Base-by-base conservation (phyloP, 64 coral and sea anemone species). In the Dendrophyllia cribrosa region DNA sequence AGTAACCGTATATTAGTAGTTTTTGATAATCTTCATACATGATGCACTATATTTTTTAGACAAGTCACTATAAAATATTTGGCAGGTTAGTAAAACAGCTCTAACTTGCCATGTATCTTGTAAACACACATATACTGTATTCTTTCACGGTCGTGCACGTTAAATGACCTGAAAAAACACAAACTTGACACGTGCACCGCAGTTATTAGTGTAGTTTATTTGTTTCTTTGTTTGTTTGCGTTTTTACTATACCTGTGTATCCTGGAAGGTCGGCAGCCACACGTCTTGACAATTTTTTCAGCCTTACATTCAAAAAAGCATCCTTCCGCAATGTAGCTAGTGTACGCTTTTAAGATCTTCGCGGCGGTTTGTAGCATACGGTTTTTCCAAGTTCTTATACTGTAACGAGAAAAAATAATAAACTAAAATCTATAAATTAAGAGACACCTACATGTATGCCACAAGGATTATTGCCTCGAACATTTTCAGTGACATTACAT, bases 321-420 rank as follows among this genome's bases (percentile, higher is more conserved):
- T 49, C 80, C 80, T 13, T 84, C 80, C 21, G 20, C 14, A 15
- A 61, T 67, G 62, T 84, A 84, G 9, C 25, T 84, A 4, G 80
- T 49, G 20, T 65, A 67, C 20, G 80, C 63, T 51, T 67, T 25
- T 44, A 84, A 84, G 15, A 8, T 66, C 46, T 51, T 84, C 6
- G 49, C 15, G 6, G 62, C 21, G 45, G 60, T 84, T 84, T 3
- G 80, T 84, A 47, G 63, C 61, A 20, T 51, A 84, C 5, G 80
- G 80, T 43, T 84, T 84, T 67, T 84, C 43, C 9, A 84, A n/a
- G 46, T 84, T 84, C 44, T 84, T 65, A 68, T n/a, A 84, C 80
- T 84, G n/a, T 2, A 66, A 68, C 14, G 19, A 64, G 13, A 69
- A 69, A 69, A 25, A 69, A 7, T 0, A 69, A 21, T 25, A 8